Percentiles rank a stretch among this genome's conserved stretches.
These are phyloP conservation scores for Emys orbicularis DNA, from an alignment of 2,797 vertebrate species.

Conservation along the genomic window DNA sequence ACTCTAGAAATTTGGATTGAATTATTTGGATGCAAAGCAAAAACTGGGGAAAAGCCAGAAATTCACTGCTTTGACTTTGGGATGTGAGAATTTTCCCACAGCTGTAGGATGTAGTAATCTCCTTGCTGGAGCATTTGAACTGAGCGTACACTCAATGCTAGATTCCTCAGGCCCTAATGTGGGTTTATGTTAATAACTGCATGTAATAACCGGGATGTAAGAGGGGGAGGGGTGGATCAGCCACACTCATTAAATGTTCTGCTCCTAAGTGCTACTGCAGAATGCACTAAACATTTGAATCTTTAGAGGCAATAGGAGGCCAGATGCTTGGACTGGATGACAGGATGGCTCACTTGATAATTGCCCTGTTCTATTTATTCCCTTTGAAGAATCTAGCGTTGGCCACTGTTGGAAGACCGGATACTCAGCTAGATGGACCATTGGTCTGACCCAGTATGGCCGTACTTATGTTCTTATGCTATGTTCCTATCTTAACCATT, in stretches of 20 bases:
- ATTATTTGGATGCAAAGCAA: not conserved
- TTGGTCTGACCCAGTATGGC: not conserved
- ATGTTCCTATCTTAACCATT: not conserved
- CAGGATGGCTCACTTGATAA: not conserved
- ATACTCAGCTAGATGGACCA: not conserved
- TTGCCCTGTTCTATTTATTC: not conserved
- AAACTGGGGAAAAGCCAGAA: not conserved
- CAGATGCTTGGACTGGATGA: not conserved
- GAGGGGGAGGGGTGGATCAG: not conserved
- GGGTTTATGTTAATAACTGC: constrained; percentile 41
- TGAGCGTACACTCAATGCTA: constrained; percentile 8
- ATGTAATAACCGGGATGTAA: constrained; percentile 27
- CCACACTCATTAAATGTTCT: fast-evolving
- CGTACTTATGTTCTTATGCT: no score
- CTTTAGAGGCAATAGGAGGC: not conserved
- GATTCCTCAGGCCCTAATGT: constrained; percentile 17
- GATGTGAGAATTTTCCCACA: constrained; percentile 22
- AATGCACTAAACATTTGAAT: not conserved
- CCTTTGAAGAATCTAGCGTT: not conserved
- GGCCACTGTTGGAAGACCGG: no score
- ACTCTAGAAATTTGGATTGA: not conserved
- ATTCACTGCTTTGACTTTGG: not conserved
- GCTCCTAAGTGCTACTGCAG: not conserved
- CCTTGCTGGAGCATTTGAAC: constrained; percentile 26
- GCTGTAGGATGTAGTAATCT: constrained; percentile 41